These are phyloP conservation scores for Aeoliscus strigatus DNA, from an alignment of 2,797 vertebrate species.

Conservation along the genomic window DNA sequence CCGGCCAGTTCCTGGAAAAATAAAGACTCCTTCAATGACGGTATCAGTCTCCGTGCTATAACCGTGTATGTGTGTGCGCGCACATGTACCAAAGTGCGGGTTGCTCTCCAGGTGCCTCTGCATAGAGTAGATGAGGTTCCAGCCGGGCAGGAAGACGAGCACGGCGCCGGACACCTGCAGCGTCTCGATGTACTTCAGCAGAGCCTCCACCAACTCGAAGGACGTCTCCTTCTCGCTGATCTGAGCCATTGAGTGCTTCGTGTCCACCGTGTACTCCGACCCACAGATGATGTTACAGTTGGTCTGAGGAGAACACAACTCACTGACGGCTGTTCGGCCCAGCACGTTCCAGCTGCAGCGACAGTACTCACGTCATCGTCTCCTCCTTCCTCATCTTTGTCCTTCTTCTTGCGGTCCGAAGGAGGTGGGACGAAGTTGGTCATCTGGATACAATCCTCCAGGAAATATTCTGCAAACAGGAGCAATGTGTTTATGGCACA, in stretches of 20 bases:
- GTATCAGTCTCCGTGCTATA: too few species aligned
- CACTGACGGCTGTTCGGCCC: too few species aligned
- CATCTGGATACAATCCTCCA: constrained; percentile 97
- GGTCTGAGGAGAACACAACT: constrained; percentile 62
- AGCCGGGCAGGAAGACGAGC: constrained; percentile 91
- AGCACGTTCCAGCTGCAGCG: too few species aligned
- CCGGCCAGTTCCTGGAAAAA: constrained; percentile 73
- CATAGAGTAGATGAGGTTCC: constrained; percentile 96
- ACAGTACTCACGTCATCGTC: constrained; percentile 65
- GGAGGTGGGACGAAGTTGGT: constrained; percentile 90
- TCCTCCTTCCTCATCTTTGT: constrained; percentile 87
- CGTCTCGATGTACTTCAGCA: constrained; percentile 89
- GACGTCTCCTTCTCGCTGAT: constrained; percentile 91
- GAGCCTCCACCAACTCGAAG: constrained; percentile 92
- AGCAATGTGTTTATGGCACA: too few species aligned
- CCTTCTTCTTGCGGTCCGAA: constrained; percentile 89
- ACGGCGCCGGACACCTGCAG: constrained; percentile 87
- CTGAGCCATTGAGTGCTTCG: constrained; percentile 84
- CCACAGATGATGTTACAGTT: constrained; percentile 89
- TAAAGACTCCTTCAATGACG: too few species aligned
- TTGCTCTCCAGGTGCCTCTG: constrained; percentile 93
- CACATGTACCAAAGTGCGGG: constrained; percentile 82
- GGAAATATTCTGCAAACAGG: constrained; percentile 83
- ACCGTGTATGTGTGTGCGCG: too few species aligned
- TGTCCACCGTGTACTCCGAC: constrained; percentile 83